Conservation (phyloP, 2,797 vertebrate genomes). For the Smutsia temminckii region DNA sequence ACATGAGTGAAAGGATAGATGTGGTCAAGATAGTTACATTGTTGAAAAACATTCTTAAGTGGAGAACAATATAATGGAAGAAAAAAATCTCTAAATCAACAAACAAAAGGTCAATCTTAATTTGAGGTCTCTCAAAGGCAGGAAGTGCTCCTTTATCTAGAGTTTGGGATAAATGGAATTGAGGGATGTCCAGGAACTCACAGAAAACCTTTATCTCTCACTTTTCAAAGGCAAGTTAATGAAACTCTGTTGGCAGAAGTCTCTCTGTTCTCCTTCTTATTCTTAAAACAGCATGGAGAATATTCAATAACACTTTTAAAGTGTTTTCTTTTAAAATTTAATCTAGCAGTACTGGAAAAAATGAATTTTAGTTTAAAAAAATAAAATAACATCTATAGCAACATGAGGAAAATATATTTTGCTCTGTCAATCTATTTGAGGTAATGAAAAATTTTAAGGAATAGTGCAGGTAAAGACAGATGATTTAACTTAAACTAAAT, state of each 20-base stretch:
- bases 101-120: neutral
- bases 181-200: neutral
- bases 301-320: neutral
- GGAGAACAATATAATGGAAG: neutral
- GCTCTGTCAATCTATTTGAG: neutral
- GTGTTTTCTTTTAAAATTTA: conserved; percentile 18
- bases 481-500: neutral
- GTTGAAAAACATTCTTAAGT: neutral
- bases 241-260: neutral
- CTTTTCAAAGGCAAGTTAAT: neutral
- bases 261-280: neutral
- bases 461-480: neutral
- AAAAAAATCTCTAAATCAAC: neutral
- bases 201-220: neutral
- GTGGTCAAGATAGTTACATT: neutral
- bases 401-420: neutral
- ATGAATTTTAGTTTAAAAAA: neutral
- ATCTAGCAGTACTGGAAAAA: neutral
- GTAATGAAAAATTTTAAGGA: neutral
- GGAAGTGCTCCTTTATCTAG: neutral
- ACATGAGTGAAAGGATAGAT: neutral
- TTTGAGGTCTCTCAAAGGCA: neutral
- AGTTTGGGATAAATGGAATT: neutral
- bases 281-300: neutral
- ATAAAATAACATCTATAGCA: neutral